A percentile compares a stretch with the other conserved stretches of the same genome.
Conservation (phyloP, 2,888 invertebrate species). For the Branchellion lobata region DNA sequence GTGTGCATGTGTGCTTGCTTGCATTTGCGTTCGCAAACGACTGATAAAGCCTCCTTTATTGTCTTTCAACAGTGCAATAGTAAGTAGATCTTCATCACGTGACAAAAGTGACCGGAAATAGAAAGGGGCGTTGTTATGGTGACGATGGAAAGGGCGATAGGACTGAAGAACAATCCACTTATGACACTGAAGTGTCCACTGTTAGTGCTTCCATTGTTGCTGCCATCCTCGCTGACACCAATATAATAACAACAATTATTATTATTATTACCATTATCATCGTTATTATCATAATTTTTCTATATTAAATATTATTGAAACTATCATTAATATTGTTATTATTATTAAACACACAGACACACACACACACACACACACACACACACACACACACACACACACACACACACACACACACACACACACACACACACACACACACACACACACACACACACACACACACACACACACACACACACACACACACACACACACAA, state of each 20-base stretch:
- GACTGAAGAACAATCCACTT: not conserved
- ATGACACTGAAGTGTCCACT: too few species aligned
- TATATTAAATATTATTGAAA: not conserved
- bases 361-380: not conserved
- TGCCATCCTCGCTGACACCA: not conserved
- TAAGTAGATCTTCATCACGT: not conserved
- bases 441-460: constrained; percentile 51
- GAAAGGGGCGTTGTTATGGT: constrained; percentile 19
- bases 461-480: constrained; percentile 47
- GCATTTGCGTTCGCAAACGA: constrained; percentile 1
- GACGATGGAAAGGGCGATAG: not conserved
- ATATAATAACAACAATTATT: not conserved
- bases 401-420: constrained; percentile 52
- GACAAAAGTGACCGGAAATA: constrained; percentile 17
- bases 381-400: not conserved
- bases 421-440: constrained; percentile 51
- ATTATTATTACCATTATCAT: not conserved
- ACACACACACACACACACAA: constrained; percentile 37
- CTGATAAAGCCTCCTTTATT: too few species aligned
- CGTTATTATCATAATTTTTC: not conserved
- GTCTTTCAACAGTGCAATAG: not conserved
- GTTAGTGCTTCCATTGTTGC: not conserved
- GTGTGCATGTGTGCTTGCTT: not conserved
- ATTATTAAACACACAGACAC: not conserved
- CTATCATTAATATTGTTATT: too few species aligned